phyloP scores from a whole-genome alignment of 1,140 invertebrate species.

The Apis dorsata region DNA sequence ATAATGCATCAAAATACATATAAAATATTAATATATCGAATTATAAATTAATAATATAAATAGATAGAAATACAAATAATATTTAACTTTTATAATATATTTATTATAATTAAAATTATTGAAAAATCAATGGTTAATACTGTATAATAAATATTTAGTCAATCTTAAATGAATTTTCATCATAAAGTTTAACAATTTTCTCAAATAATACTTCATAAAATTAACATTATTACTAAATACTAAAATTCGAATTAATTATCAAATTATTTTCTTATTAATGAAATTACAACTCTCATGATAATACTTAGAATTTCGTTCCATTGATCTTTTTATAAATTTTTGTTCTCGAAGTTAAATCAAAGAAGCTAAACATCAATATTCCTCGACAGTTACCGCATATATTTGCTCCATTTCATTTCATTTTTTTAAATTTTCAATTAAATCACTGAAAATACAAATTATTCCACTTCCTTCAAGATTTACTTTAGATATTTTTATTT shows the following conservation, averaged over 20 bases:
- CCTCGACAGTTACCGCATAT: background rate
- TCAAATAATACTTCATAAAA: no score
- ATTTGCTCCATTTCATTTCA: background rate
- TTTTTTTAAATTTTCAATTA: background rate
- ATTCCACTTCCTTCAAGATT: no score
- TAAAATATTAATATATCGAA: no score
- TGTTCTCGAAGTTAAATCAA: background rate
- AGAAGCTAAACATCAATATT: background rate
- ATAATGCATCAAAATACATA: no score
- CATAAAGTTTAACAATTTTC: no score
- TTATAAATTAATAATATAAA: no score
- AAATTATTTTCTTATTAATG: background rate
- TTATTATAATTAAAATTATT: background rate
- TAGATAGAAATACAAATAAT: background rate
- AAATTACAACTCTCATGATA: background rate
- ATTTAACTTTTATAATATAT: background rate
- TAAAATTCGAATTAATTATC: background rate
- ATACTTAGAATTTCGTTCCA: background rate
- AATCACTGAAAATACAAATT: background rate
- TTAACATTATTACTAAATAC: no score
- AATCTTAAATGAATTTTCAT: no score
- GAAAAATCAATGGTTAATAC: background rate
- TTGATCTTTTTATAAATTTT: background rate
- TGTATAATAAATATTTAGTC: no score
- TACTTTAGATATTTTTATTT: no score